A percentile compares a stretch with the other conserved stretches of the same genome.
These are phyloP conservation scores for Dromaius novaehollandiae DNA, from an alignment of 2,113 vertebrate species.

Conservation along the genomic window DNA sequence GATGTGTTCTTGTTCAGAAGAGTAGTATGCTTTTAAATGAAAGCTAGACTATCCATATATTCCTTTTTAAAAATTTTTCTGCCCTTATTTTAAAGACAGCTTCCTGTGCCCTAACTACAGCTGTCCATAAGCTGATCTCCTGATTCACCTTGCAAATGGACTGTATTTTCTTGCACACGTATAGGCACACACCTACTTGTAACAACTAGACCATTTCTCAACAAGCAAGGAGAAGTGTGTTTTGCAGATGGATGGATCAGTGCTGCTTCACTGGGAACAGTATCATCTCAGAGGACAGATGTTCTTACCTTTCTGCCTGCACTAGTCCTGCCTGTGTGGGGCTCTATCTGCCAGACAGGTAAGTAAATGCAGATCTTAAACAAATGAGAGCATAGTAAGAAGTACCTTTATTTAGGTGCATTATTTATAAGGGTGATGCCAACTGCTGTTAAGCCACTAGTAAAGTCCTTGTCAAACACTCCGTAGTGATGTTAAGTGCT, in stretches of 20 bases:
- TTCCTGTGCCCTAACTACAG: not conserved
- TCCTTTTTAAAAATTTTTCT: not conserved
- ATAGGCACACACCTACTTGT: not conserved
- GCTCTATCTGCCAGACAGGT: fast-evolving
- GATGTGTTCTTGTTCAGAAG: not conserved
- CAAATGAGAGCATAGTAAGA: not conserved
- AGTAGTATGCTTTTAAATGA: not conserved
- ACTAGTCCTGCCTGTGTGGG: not conserved
- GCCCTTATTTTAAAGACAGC: not conserved
- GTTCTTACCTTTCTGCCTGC: not conserved
- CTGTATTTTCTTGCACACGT: not conserved
- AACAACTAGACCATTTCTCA: not conserved
- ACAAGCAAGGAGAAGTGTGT: not conserved
- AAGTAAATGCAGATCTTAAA: not conserved
- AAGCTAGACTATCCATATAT: not conserved
- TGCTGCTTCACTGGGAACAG: not conserved
- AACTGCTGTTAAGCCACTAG: not conserved
- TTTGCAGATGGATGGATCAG: not conserved
- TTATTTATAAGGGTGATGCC: not conserved
- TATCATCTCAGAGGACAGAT: not conserved
- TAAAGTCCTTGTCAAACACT: not conserved
- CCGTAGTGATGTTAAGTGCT: not conserved
- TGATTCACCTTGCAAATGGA: not conserved
- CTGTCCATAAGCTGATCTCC: not conserved
- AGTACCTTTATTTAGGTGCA: not conserved